These are phyloP conservation scores for Macheiramphus alcinus DNA, from an alignment of 2,113 vertebrate genomes.

Conservation along the genomic window DNA sequence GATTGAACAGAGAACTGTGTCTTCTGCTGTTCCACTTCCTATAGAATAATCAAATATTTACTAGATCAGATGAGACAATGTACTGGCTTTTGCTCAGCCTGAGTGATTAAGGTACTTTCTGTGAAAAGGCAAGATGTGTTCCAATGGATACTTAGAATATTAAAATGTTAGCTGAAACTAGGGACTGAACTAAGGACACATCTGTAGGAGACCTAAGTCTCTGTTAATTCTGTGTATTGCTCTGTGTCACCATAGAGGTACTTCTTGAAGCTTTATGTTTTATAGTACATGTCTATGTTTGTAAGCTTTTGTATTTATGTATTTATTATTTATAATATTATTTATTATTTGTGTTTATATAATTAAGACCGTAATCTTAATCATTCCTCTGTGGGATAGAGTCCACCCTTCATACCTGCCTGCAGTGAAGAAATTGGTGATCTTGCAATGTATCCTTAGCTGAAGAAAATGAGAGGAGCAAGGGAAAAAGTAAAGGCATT, in stretches of 20 bases:
- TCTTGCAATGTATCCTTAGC: background rate
- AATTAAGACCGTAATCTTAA: background rate
- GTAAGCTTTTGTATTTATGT: background rate
- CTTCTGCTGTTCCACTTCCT: background rate
- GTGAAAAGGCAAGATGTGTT: background rate
- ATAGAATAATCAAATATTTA: background rate
- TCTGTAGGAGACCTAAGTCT: background rate
- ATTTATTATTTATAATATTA: background rate
- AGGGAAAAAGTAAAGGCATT: background rate
- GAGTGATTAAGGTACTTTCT: background rate
- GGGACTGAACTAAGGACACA: background rate
- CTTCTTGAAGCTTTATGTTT: background rate
- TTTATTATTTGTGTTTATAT: background rate
- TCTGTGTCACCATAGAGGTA: background rate
- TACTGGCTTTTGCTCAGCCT: background rate
- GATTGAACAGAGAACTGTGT: background rate
- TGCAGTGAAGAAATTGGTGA: background rate
- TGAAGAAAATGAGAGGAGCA: background rate
- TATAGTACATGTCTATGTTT: background rate
- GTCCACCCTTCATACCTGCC: background rate
- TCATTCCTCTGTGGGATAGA: background rate
- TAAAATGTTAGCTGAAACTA: background rate
- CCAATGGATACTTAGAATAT: background rate
- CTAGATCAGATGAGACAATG: background rate
- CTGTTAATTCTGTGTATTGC: background rate